Evolutionary conservation across 2,888 invertebrate species (phyloP).

Genomic region (Bhutanitis thaidina): DNA sequence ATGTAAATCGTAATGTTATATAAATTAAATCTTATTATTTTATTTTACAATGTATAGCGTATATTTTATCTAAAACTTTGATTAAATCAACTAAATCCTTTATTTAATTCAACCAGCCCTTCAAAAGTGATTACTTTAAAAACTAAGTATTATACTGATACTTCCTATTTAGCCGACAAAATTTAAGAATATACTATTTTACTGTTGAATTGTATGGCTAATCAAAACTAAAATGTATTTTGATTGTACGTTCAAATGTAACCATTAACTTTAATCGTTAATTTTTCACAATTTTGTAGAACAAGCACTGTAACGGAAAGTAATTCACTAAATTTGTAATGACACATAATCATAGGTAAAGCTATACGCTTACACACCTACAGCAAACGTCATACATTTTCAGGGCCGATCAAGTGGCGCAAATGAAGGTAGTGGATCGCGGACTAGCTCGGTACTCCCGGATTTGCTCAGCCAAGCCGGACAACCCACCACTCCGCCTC

Average conservation of each 20-base stretch:
- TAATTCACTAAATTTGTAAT: not conserved
- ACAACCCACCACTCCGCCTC: slow-evolving; percentile 90
- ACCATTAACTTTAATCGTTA: not conserved
- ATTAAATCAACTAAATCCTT: too few relatives aligned
- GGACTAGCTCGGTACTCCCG: slow-evolving; percentile 95
- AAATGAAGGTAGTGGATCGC: slow-evolving; percentile 83
- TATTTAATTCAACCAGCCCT: too few relatives aligned
- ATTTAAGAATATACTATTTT: not conserved
- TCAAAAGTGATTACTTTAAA: too few relatives aligned
- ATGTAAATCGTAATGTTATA: too few relatives aligned
- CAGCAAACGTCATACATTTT: slow-evolving; percentile 8
- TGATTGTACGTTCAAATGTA: not conserved
- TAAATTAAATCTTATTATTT: too few relatives aligned
- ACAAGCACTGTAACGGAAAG: not conserved
- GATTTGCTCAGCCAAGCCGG: slow-evolving; percentile 95
- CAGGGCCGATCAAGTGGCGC: slow-evolving; percentile 72
- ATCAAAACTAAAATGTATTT: too few relatives aligned
- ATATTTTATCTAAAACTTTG: too few relatives aligned
- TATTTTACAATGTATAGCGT: too few relatives aligned
- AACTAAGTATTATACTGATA: not conserved
- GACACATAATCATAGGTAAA: not conserved
- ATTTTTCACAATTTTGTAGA: slow-evolving; percentile 8
- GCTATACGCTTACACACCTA: not conserved
- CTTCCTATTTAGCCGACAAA: not conserved
- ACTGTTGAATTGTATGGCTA: too few relatives aligned